phyloP scores from a whole-genome alignment of 2,888 invertebrate species.

The Eupithecia centaureata region DNA sequence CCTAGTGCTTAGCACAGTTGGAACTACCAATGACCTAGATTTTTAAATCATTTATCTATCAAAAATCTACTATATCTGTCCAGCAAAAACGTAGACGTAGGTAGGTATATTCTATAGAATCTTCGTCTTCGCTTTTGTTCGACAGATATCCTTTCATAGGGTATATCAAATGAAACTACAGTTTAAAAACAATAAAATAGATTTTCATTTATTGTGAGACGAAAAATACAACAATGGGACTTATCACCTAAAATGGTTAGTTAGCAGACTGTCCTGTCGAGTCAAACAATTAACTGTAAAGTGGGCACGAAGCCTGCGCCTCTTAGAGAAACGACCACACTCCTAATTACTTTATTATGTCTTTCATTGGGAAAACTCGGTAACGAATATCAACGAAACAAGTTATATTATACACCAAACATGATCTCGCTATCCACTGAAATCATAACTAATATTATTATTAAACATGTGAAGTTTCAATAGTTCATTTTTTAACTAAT shows the following conservation, averaged over 20 bases:
- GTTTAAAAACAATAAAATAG: slow-evolving; percentile 84
- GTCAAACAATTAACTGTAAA: slow-evolving; percentile 75
- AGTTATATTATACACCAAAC: slow-evolving; percentile 73
- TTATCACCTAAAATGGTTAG: slow-evolving; percentile 83
- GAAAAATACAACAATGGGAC: slow-evolving; percentile 85
- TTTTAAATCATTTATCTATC: too few species aligned
- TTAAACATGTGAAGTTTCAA: slow-evolving; percentile 81
- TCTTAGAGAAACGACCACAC: slow-evolving; percentile 54
- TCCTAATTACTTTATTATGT: slow-evolving; percentile 74
- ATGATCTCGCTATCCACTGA: slow-evolving; percentile 77
- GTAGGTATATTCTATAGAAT: too few species aligned
- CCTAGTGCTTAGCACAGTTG: too few species aligned
- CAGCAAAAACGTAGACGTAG: too few species aligned
- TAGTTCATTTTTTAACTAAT: slow-evolving; percentile 77
- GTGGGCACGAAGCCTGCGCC: slow-evolving; percentile 48
- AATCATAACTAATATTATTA: slow-evolving; percentile 78
- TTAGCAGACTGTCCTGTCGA: slow-evolving; percentile 81
- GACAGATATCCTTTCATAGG: background rate
- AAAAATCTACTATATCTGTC: too few species aligned
- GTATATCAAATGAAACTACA: slow-evolving; percentile 71
- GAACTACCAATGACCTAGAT: too few species aligned
- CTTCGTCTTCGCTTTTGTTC: background rate
- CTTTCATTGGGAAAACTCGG: slow-evolving; percentile 80
- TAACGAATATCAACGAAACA: slow-evolving; percentile 81
- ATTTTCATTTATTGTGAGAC: slow-evolving; percentile 85